Conservation (phyloP, 2,888 invertebrate genomes). For the Temnothorax rugatulus region DNA sequence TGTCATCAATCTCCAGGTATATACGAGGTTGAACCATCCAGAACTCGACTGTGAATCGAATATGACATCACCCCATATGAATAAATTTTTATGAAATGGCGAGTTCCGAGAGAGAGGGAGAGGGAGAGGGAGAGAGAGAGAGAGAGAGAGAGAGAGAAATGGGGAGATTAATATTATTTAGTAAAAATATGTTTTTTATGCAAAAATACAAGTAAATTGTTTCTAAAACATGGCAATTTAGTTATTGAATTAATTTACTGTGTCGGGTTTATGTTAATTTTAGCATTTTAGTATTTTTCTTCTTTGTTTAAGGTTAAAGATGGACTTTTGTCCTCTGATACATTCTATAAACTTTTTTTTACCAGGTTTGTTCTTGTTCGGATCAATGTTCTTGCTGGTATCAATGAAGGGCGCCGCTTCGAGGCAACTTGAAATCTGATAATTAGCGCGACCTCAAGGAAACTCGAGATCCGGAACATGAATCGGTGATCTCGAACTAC, state of each 20-base stretch:
- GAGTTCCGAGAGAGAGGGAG: background rate
- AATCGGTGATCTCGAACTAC: constrained; percentile 49
- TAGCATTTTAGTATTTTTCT: background rate
- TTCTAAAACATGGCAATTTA: constrained; percentile 1
- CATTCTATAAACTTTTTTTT: constrained; percentile 10
- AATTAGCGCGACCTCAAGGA: constrained; percentile 70
- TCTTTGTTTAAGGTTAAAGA: background rate
- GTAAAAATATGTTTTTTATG: background rate
- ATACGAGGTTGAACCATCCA: background rate
- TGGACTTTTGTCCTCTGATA: background rate
- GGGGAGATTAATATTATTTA: background rate
- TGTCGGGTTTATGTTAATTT: background rate
- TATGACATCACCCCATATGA: background rate
- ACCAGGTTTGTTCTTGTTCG: background rate
- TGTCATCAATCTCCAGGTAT: constrained; percentile 28
- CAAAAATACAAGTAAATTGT: background rate
- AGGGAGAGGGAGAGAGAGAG: too few relatives aligned
- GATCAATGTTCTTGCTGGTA: background rate
- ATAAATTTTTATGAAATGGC: constrained; percentile 30
- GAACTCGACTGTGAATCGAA: background rate
- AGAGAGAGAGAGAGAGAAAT: background rate
- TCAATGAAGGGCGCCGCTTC: constrained; percentile 32
- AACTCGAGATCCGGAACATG: constrained; percentile 62
- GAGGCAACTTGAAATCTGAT: constrained; percentile 61
- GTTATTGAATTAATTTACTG: background rate